Evolutionary conservation across 2,797 vertebrate species (phyloP).

Genomic region (Crax fasciolata): DNA sequence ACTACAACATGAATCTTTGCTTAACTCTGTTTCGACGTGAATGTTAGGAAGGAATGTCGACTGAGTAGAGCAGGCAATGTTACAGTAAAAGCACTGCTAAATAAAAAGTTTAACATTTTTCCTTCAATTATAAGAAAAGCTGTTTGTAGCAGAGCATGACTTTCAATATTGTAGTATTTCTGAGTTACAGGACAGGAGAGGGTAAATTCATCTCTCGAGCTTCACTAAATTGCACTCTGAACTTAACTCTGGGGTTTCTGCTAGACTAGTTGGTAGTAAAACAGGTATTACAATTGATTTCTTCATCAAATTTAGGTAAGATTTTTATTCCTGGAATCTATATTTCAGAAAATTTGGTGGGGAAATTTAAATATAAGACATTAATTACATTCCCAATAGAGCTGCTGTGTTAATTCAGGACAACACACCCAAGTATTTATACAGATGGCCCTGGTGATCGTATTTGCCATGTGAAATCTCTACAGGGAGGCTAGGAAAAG

Average conservation of each 20-base stretch:
- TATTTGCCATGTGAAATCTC: slow-evolving; percentile 81
- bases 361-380: slow-evolving; percentile 79
- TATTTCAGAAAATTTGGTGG: slow-evolving; percentile 62
- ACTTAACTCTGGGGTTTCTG: slow-evolving; percentile 2
- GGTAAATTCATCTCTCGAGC: neutral
- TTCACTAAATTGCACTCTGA: neutral
- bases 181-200: neutral
- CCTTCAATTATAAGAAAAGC: neutral
- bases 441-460: slow-evolving; percentile 83
- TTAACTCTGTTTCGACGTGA: slow-evolving; percentile 38
- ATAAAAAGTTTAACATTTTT: neutral
- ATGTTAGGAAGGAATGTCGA: neutral
- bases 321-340: slow-evolving; percentile 32
- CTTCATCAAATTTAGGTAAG: slow-evolving; percentile 55
- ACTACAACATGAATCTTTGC: slow-evolving; percentile 73
- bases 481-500: slow-evolving; percentile 80
- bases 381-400: slow-evolving; percentile 73
- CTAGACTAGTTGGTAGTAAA: slow-evolving; percentile 49
- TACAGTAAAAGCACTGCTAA: neutral
- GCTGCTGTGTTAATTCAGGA: slow-evolving; percentile 80
- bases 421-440: slow-evolving; percentile 81
- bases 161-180: neutral
- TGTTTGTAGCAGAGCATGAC: slow-evolving; percentile 11
- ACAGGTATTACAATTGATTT: slow-evolving; percentile 21
- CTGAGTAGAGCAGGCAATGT: neutral